phyloP scores from a whole-genome alignment of 2,888 invertebrate species.

The Tetheella fluctuosa region DNA sequence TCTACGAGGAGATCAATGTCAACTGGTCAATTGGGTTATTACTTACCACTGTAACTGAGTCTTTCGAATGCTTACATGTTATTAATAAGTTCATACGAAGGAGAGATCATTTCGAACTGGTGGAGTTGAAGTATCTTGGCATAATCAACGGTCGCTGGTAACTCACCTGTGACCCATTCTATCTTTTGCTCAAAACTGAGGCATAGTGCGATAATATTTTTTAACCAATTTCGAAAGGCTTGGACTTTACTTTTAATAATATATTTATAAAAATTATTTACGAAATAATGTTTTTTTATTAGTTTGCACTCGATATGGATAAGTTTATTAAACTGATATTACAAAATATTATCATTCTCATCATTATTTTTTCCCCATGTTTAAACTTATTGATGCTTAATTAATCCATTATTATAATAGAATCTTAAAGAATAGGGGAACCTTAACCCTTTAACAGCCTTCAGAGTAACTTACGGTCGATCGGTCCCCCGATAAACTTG shows the following conservation, averaged over 20 bases:
- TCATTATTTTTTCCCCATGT: too few species aligned
- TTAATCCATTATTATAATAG: neutral
- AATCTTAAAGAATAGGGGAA: neutral
- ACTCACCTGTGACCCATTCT: constrained; percentile 18
- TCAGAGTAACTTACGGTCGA: too few species aligned
- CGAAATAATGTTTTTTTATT: too few species aligned
- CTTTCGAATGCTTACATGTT: neutral
- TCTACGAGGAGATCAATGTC: neutral
- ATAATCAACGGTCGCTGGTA: neutral
- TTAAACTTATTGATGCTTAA: too few species aligned
- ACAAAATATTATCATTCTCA: too few species aligned
- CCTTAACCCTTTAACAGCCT: constrained; percentile 21
- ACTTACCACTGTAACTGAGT: neutral
- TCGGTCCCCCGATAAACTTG: constrained; percentile 37
- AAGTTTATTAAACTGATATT: too few species aligned
- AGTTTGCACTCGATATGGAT: too few species aligned
- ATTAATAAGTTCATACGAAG: neutral
- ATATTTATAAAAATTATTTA: too few species aligned
- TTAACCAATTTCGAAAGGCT: neutral
- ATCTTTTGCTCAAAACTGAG: neutral
- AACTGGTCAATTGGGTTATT: neutral
- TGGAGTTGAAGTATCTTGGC: neutral
- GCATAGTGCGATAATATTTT: neutral
- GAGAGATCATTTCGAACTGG: neutral
- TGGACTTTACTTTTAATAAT: neutral